Evolutionary conservation across 1,140 invertebrate species (phyloP), one percentile per base, ranked within the genome.

Genomic region (Aphaenogaster ashmeadi): DNA sequence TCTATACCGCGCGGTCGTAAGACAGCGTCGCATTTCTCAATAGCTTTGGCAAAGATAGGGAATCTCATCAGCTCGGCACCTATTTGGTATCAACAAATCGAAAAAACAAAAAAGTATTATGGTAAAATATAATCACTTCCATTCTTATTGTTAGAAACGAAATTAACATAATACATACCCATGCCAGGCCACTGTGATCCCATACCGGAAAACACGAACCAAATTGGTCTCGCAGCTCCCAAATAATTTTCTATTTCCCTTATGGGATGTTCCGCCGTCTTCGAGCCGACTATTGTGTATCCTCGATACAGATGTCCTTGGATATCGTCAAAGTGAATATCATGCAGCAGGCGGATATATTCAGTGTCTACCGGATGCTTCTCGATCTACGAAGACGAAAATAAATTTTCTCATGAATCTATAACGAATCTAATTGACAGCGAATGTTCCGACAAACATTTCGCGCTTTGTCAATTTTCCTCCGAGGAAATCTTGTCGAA

Each of bases 11-110:
- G 95, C 11, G 96, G 94, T 83, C 95, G 94, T 3, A 98, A 93
- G 21, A 96, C 92, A 36, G 94, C 91, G 75, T 96, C 96, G 50
- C 96, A 97, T 86, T 95, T 96, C 52, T 95, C 78, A 66, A 98
- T 97, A 0, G 97, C 96, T 50, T 96, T 93, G 13, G 96, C 96
- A 93, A 98, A 98, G 18, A 96, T 90, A 9, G 97, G 96, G 38
- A 98, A 92, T 87, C 95, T 93, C 96, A 98, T 96, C 3, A 96
- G 87, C 11, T 96, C 94, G 66, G 94, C 92, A 4, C 97, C 97
- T 97, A 97, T 97, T 56, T 83, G 8, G 7, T 60, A 60, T 69
- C 0, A 52, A 66, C 0, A 52, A 27, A 33, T 44, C 1, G 96
- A 96, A 85, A 93, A 50, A 69, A 50, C n/a, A 38, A 54, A 13